Base-by-base conservation (phyloP, 2,113 vertebrate species). In the Prionailurus bengalensis region DNA sequence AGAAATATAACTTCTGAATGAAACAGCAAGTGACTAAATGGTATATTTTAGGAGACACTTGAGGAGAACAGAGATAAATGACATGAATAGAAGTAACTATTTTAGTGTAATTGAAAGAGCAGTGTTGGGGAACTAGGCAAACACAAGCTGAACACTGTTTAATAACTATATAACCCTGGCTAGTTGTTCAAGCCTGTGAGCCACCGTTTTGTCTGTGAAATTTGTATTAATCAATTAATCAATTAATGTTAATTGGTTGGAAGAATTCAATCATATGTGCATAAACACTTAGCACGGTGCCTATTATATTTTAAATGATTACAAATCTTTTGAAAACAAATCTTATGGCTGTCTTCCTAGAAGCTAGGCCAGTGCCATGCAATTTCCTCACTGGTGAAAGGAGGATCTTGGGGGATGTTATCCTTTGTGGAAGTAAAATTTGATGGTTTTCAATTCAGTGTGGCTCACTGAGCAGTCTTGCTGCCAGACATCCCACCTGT, bases 271-370 rank as follows among this genome's bases (percentile, higher is more conserved):
- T 90, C 63, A 82, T 48, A 70, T 48, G 27, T 4, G 42, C 17
- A n/a, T 25, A 92, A 76, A 87, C 23, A 95, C 4, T 82, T 84
- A 83, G 23, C 45, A 91, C 0, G 4, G 12, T 76, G 7, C 39
- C 53, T 71, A 63, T 83, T 25, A 80, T 87, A 86, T 93, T 91
- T 95, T 85, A 95, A 63, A 78, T 81, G 66, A 82, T 88, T 91
- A 48, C 6, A 76, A 23, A 48, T 85, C 79, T 95, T 95, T 78
- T 91, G 33, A 80, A 86, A 66, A 78, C 33, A 94, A 78, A 89
- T 89, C 11, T 81, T 94, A 42, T 51, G 13, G 31, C 73, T 90
- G 15, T 36, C 45, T 39, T 81, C 16, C 23, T 14, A 85, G 51
- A n/a, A 95, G 85, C 53, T 63, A 86, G 73, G 17, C 42, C 45